Conservation (phyloP, 2,113 vertebrate genomes). For the Oncorhynchus kisutch region DNA sequence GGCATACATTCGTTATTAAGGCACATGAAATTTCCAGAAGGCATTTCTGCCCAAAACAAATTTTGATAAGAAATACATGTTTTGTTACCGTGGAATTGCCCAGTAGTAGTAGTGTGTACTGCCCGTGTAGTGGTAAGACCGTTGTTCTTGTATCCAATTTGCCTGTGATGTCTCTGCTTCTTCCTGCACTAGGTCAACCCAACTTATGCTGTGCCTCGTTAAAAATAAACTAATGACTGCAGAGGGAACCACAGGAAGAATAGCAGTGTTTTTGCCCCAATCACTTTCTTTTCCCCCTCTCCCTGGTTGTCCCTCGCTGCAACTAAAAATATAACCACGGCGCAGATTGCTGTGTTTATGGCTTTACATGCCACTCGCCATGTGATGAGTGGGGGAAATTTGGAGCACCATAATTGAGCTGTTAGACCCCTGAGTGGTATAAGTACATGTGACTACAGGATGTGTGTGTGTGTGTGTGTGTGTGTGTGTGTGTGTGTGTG, state of each 20-base stretch:
- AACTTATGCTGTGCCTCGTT: conserved; percentile 42
- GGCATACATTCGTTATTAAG: no score
- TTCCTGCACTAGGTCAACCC: neutral
- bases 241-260: neutral
- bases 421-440: conserved; percentile 29
- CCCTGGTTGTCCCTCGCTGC: neutral
- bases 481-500: conserved; percentile 28
- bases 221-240: conserved; percentile 39
- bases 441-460: conserved; percentile 41
- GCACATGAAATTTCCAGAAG: no score
- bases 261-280: no score
- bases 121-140: no score
- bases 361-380: conserved; percentile 42
- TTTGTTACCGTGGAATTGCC: neutral
- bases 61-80: neutral
- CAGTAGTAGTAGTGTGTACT: conserved; percentile 3
- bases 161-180: neutral
- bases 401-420: conserved; percentile 47
- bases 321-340: conserved; percentile 29
- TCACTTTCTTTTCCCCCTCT: conserved; percentile 19
- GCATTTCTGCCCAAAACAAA: no score
- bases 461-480: conserved; percentile 2
- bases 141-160: no score
- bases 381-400: conserved; percentile 19
- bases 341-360: conserved; percentile 34